Percentiles rank a stretch among this genome's conserved stretches.
Evolutionary conservation across 2,888 invertebrate genomes (phyloP).

Genomic region (Mesochorus sp.): DNA sequence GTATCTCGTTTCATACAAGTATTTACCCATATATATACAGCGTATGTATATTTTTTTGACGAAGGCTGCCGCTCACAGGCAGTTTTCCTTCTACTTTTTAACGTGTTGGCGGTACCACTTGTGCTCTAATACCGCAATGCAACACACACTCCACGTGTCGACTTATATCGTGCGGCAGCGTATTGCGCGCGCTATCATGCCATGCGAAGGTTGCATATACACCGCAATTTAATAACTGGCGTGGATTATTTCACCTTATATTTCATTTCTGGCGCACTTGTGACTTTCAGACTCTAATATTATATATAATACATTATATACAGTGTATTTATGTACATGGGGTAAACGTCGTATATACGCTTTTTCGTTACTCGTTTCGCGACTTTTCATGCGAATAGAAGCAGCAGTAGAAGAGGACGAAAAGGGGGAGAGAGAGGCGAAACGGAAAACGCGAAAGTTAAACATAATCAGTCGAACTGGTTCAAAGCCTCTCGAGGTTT

Average conservation of each 20-base stretch:
- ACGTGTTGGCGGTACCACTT: conserved; percentile 21
- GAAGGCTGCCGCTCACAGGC: conserved; percentile 5
- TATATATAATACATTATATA: background rate
- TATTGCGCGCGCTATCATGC: conserved; percentile 33
- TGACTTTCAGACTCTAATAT: conserved; percentile 6
- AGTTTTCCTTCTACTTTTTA: conserved; percentile 28
- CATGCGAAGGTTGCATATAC: conserved; percentile 13
- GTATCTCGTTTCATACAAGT: background rate
- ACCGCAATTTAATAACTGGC: conserved; percentile 48
- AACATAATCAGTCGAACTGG: conserved; percentile 74
- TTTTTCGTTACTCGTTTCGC: conserved; percentile 40
- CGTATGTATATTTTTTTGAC: conserved; percentile 10
- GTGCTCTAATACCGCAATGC: conserved; percentile 27
- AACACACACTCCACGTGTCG: conserved; percentile 35
- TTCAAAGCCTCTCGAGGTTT: conserved; percentile 55
- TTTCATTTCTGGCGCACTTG: conserved; percentile 51
- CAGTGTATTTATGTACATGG: background rate
- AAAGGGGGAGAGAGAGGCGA: conserved; percentile 35
- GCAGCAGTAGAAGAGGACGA: conserved; percentile 21
- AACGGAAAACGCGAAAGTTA: conserved; percentile 75
- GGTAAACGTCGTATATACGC: conserved; percentile 14
- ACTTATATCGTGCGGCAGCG: conserved; percentile 22
- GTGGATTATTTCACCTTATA: conserved; percentile 61
- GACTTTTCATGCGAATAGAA: conserved; percentile 55
- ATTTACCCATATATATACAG: background rate